Base-by-base conservation (phyloP, 2,888 invertebrate genomes). In the Escarpia spicata region DNA sequence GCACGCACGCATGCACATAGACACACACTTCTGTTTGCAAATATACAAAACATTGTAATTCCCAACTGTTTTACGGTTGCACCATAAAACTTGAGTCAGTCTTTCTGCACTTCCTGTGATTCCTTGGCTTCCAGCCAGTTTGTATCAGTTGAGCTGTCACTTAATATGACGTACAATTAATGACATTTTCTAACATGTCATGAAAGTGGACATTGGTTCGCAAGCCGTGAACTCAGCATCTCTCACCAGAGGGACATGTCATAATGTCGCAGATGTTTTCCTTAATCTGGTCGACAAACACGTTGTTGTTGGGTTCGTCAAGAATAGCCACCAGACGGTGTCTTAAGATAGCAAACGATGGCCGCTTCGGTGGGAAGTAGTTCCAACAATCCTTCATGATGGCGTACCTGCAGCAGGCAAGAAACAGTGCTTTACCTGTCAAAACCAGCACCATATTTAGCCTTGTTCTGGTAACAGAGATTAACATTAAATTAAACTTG, bases 351-450 rank as follows among this genome's bases (percentile, higher is more conserved):
- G 97, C 97, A 96, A 99, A 99, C 91, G 98, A 97, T 0, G 99
- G 99, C 93, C 99, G 97, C 93, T 98, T 97, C n/a, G 97, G 97
- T 0, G 98, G 97, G 95, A 98, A 98, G 45, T 98, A 98, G 94
- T 98, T 98, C 99, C 99, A 99, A 96, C 99, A 99, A 96, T 98
- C 98, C 96, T 98, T 98, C 99, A 99, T 99, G 92, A 99, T 98
- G 95, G 98, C 98, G 97, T 98, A 99, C 93, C 96, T 96, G 93
- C 44, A 92, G 37, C 91, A 45, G 89, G 60, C 19, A 90, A 91
- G 75, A 31, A 91, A n/a, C 19, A 44, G 3, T 91, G 6, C 15
- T 31, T 43, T 19, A 91, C 44, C 91, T 43, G 19, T 15, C 31
- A 26, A 91, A 44, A 91, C 44, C 8, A 43, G 43, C 44, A 44